Base-by-base conservation (phyloP, 1,140 invertebrate genomes). In the Druon quercuslanigerum region DNA sequence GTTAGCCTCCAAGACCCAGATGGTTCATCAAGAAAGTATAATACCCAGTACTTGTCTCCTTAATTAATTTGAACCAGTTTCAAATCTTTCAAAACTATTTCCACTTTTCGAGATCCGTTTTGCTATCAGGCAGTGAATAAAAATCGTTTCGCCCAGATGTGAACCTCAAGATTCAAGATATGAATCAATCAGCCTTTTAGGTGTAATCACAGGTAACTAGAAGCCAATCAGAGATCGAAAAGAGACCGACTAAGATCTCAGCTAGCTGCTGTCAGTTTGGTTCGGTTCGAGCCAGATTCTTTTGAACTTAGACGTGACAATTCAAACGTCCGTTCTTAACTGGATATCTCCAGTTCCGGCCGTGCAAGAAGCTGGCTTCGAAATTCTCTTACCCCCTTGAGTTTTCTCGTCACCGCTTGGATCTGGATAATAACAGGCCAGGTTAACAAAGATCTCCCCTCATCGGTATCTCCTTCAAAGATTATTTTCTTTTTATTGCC, bases 271-370 rank as follows among this genome's bases (percentile, higher is more conserved):
- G 33, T 66, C 74, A 74, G 84, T 79, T 80, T 76, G 74, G 71
- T 84, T 85, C 75, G 81, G 80, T 81, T 76, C 40, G 17, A 84
- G 70, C 81, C 74, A 72, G 82, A 79, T 40, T 71, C 72, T 73
- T 80, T 50, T 51, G 40, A 72, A 51, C 52, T 73, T 74, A 17
- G 51, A 40, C 60, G 71, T 71, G 57, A 54, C 60, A 19, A 54
- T 54, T 17, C 0, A 6, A 54, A 60, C 71, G 76, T 76, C 80
- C 76, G 80, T 76, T 13, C 50, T 51, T 52, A 85, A 83, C 84
- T 76, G 82, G 84, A 85, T 85, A 82, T 66, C 74, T 78, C 82
- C 80, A 77, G 84, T 83, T 50, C 74, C 40, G 20, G 25, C 20
- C 16, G 16, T 33, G 17, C n/a, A 33, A 66, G 60, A 66, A 8